A percentile compares a stretch with the other conserved stretches of the same genome.
Evolutionary conservation across 2,797 vertebrate species (phyloP).

Genomic region (Mormyrus hasselquistii): DNA sequence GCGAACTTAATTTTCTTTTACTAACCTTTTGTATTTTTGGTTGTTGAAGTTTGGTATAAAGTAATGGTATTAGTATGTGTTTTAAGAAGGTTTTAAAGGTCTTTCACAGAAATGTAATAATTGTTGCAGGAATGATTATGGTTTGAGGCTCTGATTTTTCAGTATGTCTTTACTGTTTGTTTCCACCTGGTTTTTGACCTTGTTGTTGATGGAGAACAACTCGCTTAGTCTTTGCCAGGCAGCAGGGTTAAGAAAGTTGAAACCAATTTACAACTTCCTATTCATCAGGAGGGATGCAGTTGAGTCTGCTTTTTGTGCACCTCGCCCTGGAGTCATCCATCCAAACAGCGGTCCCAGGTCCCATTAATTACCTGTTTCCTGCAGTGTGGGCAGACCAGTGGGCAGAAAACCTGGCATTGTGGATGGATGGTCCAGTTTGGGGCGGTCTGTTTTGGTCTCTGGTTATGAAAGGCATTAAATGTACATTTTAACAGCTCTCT

Average conservation of each 20-base stretch:
- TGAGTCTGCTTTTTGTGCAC: not conserved
- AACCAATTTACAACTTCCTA: not conserved
- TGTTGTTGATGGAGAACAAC: not conserved
- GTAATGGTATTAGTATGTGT: not conserved
- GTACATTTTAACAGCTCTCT: not conserved
- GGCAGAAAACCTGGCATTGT: not conserved
- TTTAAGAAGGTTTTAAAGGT: not conserved
- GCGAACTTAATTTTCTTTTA: not conserved
- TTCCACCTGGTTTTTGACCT: not conserved
- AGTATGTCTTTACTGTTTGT: not conserved
- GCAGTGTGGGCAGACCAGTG: not conserved
- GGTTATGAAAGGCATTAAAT: not conserved
- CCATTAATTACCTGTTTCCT: not conserved
- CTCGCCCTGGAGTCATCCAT: not conserved
- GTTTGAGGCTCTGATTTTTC: not conserved
- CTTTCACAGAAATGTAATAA: not conserved
- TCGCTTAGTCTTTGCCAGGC: not conserved
- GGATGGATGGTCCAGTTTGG: not conserved
- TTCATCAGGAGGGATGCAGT: not conserved
- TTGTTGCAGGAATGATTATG: not conserved
- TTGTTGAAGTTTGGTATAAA: not conserved
- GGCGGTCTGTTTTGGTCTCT: not conserved
- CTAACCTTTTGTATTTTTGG: not conserved
- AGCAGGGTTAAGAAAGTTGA: not conserved
- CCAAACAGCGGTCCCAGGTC: not conserved